Base-by-base conservation (phyloP, 2,113 vertebrate genomes). In the Zosterops lateralis region DNA sequence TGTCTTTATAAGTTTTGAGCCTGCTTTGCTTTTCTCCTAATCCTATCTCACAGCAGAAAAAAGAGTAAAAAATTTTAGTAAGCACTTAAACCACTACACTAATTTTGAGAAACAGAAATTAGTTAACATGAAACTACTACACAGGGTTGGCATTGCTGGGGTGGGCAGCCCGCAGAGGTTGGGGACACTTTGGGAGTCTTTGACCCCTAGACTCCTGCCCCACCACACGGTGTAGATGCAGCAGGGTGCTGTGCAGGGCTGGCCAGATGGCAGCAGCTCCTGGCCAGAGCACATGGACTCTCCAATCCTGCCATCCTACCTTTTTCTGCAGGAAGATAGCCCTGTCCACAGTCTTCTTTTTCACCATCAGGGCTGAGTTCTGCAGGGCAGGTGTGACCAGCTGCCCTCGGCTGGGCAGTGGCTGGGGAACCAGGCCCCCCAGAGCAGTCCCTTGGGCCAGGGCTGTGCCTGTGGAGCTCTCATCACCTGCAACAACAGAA, bases 321-420 rank as follows among this genome's bases (percentile, higher is more conserved):
- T 98, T 98, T 58, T 97, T 96, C 82, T 98, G 98, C 61, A 98
- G 97, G 24, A 97, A 96, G 87, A 98, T 45, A 12, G 98, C 97
- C 94, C 98, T 98, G 71, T 98, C 98, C 94, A 98, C 50, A 9
- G 97, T 95, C 82, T 95, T 98, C 90, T 96, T 98, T 66, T 97
- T 98, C 70, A 97, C 97, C 38, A 97, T 96, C 76, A 98, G 92
- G 68, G 98, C 97, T 44, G 98, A 96, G 91, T 68, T 99, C 50
- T 96, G 97, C 21, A 92, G 77, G 4, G 95, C 94, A 31, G 97
- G 93, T n/a, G 97, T 51, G 1, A 96, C 95, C 29, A 94, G 90
- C 90, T 92, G 96, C 48, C 92, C 97, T 91, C 26, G 96, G 51
- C 81, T 45, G 32, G 94, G 75, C 66, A 32, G 76, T 32, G 60